Evolutionary conservation across 2,797 vertebrate genomes (phyloP), one percentile per base, ranked within the genome.

Genomic region (Myotis myotis): DNA sequence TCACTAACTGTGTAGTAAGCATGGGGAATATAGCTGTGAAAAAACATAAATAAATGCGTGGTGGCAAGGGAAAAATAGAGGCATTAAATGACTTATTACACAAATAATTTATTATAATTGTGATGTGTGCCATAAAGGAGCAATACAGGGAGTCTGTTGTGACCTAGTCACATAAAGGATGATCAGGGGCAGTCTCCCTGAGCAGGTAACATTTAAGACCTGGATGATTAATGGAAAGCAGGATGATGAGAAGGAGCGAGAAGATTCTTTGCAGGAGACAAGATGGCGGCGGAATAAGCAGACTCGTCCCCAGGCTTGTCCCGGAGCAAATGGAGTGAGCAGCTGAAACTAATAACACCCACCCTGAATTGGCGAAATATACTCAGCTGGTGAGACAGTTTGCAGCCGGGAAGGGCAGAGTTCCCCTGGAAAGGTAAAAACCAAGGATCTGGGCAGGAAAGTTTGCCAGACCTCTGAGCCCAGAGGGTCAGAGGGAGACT

Each of bases 101-200:
- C 85, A 62, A 84, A 60, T 89, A 87, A 88, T 88, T 87, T 64
- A 36, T 72, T 76, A 33, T 75, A 91, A 76, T n/a, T 84, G n/a
- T 55, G 25, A 83, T 60, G 23, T 22, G 55, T 92, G 30, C 49
- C 53, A 6, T 85, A 78, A 86, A 89, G 30, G 66, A 68, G 47
- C 91, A 94, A 93, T 57, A 71, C 23, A 94, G 53, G 75, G 60
- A 83, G 33, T 17, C 47, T 84, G 9, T 15, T 66, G 9, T 90
- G 86, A 84, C 78, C 47, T 87, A 55, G 6, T n/a, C 68, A 62
- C 53, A 49, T n/a, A 80, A 22, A 44, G 30, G n/a, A 66, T 41
- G 12, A 64, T 91, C 22, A 49, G 51, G 44, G 20, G 11, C 79
- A 8, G 3, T 38, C 94, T 94, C 53, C 66, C 33, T 44, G 60